phyloP scores from a whole-genome alignment of 2,113 vertebrate genomes.

The Indicator indicator region DNA sequence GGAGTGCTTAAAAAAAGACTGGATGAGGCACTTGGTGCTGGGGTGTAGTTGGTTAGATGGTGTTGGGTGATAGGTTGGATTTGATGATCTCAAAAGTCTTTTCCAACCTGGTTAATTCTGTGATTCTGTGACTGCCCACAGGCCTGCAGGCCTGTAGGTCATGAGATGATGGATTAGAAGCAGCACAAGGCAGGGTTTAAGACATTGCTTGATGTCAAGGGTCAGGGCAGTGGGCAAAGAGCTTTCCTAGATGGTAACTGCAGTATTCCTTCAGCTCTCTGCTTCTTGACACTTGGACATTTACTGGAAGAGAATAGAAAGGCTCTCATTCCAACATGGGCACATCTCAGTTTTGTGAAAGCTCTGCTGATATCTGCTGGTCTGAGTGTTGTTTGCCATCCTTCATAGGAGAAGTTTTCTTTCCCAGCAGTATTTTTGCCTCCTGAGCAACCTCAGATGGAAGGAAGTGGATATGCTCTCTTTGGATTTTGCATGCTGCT shows the following conservation, averaged over 20 bases:
- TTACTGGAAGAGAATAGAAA: neutral
- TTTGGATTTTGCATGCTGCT: neutral
- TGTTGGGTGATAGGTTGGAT: no score
- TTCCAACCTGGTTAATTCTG: no score
- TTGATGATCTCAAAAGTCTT: no score
- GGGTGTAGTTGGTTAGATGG: no score
- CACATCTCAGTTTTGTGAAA: neutral
- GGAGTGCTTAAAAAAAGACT: no score
- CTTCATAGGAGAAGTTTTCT: fast-evolving
- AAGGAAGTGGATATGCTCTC: fast-evolving
- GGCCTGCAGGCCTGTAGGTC: neutral
- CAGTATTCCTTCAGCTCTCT: neutral
- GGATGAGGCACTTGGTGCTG: no score
- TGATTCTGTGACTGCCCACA: no score
- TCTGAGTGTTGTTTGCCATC: neutral
- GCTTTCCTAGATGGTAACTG: no score
- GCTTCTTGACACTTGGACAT: neutral
- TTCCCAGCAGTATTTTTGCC: neutral
- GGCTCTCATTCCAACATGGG: neutral
- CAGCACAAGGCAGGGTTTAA: no score
- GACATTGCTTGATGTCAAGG: neutral
- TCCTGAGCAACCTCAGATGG: neutral
- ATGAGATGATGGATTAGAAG: neutral
- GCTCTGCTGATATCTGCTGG: neutral
- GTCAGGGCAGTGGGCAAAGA: neutral